These are phyloP conservation scores for Stenoptilia bipunctidactyla DNA, from an alignment of 2,888 invertebrate genomes.

Conservation along the genomic window DNA sequence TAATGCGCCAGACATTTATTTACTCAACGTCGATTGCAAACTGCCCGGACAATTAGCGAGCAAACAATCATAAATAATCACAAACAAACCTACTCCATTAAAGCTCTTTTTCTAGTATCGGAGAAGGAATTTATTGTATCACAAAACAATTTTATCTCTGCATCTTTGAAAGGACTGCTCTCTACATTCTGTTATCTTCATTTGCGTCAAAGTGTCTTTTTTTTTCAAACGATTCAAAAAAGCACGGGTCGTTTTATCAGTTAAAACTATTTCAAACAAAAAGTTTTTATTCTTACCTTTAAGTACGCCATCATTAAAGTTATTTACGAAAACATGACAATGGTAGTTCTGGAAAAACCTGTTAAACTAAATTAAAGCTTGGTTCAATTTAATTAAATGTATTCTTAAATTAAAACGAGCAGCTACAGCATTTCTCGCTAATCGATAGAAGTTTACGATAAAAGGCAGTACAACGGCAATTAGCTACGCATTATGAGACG, in stretches of 20 bases:
- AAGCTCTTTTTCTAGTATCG: constrained; percentile 12
- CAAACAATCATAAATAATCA: not conserved
- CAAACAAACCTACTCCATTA: constrained; percentile 6
- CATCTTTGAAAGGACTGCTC: constrained; percentile 23
- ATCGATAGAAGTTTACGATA: not conserved
- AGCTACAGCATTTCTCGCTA: too few species aligned
- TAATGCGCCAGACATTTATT: too few species aligned
- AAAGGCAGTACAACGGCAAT: constrained; percentile 36
- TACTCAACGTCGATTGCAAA: not conserved
- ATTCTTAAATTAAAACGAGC: too few species aligned
- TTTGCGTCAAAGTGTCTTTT: constrained; percentile 26
- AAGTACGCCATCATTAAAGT: too few species aligned
- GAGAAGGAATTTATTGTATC: constrained; percentile 23
- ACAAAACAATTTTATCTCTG: constrained; percentile 29
- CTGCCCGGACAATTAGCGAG: not conserved
- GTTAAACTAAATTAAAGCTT: too few species aligned
- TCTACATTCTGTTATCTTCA: constrained; percentile 29
- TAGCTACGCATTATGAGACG: constrained; percentile 61
- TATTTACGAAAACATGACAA: too few species aligned
- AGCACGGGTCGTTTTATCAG: not conserved
- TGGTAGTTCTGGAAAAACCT: too few species aligned
- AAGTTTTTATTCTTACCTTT: too few species aligned
- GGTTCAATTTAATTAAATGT: too few species aligned
- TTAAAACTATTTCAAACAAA: too few species aligned
- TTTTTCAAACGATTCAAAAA: not conserved